Base-by-base conservation (phyloP, 1,140 invertebrate genomes). In the Acarapis woodi region DNA sequence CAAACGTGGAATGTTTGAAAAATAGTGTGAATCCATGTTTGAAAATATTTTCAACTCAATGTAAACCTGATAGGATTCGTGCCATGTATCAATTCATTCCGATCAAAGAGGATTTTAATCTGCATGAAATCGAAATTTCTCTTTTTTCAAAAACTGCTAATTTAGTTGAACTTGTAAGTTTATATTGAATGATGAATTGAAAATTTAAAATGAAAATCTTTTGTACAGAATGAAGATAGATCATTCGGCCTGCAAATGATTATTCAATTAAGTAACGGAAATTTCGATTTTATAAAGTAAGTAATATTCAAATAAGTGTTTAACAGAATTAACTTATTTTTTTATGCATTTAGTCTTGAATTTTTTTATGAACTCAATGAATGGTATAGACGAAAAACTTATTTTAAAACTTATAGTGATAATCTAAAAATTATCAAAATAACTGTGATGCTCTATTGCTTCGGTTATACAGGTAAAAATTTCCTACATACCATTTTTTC, bases 21-120 rank as follows among this genome's bases (percentile, higher is more conserved):
- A 37, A 47, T 26, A 40, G 38, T 33, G 45, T 41, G 44, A 38
- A 29, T 9, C 16, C 42, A 6, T 49, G 48, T 41, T 39, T 38
- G 33, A 48, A 46, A 25, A 46, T 47, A 16, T 48, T 49, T 14
- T 41, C 42, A 22, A 42, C 38, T 19, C 10, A 38, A 21, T 49
- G 48, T 37, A 44, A 44, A 38, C 18, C 36, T 9, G 43, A 49
- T 39, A 37, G 42, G 12, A 42, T 46, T 22, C 26, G 48, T 29
- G 40, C 46, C 9, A 42, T 49, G 19, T 49, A 48, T 42, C 48
- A 49, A 28, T 48, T 43, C 40, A 21, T 48, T 19, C 40, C 45
- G 8, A 36, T 49, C 18, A 24, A 32, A n/a, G 9, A 40, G 10
- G 23, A 40, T 1, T 23, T 24, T 10, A 19, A 25, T 15, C 10